phyloP scores from a whole-genome alignment of 1,140 invertebrate genomes.

The Bombus confusus region DNA sequence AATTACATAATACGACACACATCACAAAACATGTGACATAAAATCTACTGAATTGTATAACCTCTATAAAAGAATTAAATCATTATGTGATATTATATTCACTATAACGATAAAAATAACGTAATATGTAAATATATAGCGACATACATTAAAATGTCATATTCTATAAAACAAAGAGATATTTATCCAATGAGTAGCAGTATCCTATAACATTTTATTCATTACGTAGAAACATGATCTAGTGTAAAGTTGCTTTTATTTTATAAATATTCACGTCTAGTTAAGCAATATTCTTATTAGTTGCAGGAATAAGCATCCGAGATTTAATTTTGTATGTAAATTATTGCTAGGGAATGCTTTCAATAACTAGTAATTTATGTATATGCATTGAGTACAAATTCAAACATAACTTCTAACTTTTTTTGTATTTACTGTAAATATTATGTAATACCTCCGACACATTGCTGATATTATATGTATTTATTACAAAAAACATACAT shows the following conservation, averaged over 20 bases:
- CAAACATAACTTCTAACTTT: background rate
- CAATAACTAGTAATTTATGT: background rate
- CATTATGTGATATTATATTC: background rate
- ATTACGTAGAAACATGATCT: constrained; percentile 5
- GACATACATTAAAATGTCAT: background rate
- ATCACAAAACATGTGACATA: background rate
- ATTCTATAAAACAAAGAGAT: background rate
- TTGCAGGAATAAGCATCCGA: constrained; percentile 12
- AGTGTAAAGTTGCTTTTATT: constrained; percentile 21
- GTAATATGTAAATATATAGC: background rate
- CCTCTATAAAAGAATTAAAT: background rate
- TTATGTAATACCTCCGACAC: background rate
- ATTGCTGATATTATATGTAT: background rate
- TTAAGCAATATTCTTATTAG: background rate
- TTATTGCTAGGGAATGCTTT: constrained; percentile 14
- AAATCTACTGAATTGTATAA: background rate
- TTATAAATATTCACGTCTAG: constrained; percentile 7
- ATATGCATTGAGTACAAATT: background rate
- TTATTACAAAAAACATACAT: constrained; percentile 16
- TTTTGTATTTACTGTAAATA: background rate
- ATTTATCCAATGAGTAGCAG: background rate
- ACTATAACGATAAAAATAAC: background rate
- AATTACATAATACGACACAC: background rate
- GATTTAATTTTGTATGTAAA: background rate
- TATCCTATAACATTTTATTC: constrained; percentile 34